Evolutionary conservation across 2,888 invertebrate genomes (phyloP), one percentile per base, ranked within the genome.

Genomic region (Tridacna gigas): DNA sequence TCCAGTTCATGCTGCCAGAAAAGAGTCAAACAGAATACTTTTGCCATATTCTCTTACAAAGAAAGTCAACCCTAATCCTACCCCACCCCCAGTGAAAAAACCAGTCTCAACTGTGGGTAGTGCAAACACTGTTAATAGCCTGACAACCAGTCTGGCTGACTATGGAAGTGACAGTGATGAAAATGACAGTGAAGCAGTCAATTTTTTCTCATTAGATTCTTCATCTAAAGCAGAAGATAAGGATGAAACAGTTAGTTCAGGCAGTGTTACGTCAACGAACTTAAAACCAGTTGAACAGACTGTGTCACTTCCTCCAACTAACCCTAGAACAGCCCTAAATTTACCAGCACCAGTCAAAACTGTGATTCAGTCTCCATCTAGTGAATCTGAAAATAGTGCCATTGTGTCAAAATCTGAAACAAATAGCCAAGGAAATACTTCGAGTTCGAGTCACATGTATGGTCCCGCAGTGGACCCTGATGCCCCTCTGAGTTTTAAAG

Each of bases 161-260:
- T 90, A 90, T 81, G 89, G 88, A n/a, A 90, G 90, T 84, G 91
- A 91, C 77, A 91, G 91, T 90, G 92, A 92, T 75, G 89, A 89
- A 67, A 89, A 89, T 51, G 89, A 87, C 22, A 65, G 22, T 45
- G 78, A 73, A 80, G 74, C 85, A 60, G 82, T 80, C 63, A 90
- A 85, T 79, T 91, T 91, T 81, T 91, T 91, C 67, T 89, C 91
- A 25, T 76, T 91, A 37, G 89, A 45, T 22, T 63, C 75, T 75
- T 22, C 63, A 20, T n/a, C 63, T 26, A 26, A 61, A 63, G 63
- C 45, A 4, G 63, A 75, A n/a, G 60, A 15, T 20, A 75, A 25
- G n/a, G 18, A 22, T 51, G 18, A 25, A 48, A n/a, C 25, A 26
- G 7, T 51, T 51, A 51, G 25, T 22, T 13, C 73, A 51, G 47